Evolutionary conservation across 2,797 vertebrate genomes (phyloP), one percentile per base, ranked within the genome.

Genomic region (Moxostoma hubbsi): DNA sequence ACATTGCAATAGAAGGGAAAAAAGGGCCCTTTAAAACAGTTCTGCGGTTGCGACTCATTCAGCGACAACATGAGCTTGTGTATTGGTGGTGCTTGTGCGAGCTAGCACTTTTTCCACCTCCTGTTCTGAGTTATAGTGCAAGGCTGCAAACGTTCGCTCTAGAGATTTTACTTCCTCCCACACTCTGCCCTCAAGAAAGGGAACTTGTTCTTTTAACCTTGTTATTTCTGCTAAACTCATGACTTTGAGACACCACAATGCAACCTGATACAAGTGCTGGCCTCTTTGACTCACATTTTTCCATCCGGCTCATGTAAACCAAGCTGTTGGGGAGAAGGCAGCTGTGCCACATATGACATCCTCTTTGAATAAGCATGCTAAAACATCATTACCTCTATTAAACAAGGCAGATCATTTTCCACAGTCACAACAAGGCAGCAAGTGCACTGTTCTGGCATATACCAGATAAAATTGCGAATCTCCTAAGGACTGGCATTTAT

Each of bases 21-120:
- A 89, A 89, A 84, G 89, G 90, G 91, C 84, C 82, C 84, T 88
- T 92, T 90, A 84, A 90, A 92, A 88, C 84, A 90, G 89, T 88
- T 85, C 83, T 87, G 89, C 88, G 91, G 91, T 90, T 85, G 88
- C 86, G 85, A 90, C 84, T 93, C 87, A 86, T 71, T 89, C 88
- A 90, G 86, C 88, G 89, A 90, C 90, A 90, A 89, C 86, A 80
- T 63, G 43, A 80, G 69, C 45, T 70, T 81, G 73, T 82, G 84
- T 82, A 77, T 76, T 68, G 79, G 55, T 50, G 66, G 64, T 16
- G 75, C 10, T 63, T 85, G 77, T 70, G 70, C 80, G 82, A 68
- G 67, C 83, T 79, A 62, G 7, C 10, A 68, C 85, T 89, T 87
- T 89, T 87, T 89, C 87, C 84, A 86, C 88, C 88, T 89, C 87